These are phyloP conservation scores for Priocnemis perturbator DNA, from an alignment of 2,888 invertebrate species.

Conservation along the genomic window DNA sequence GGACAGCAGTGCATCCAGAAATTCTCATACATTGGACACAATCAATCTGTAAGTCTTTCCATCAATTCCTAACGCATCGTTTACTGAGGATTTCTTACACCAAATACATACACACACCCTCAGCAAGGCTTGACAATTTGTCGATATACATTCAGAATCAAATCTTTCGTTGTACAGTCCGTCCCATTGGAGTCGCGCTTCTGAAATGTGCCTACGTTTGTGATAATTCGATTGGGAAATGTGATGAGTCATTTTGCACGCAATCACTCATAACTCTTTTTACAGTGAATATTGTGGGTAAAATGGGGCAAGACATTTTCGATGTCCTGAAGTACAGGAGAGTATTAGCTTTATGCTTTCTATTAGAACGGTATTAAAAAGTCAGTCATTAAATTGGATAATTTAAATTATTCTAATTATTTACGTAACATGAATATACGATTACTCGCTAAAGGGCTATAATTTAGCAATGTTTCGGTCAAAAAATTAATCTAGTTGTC, in stretches of 20 bases:
- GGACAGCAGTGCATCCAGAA: slow-evolving; percentile 65
- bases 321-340: no score
- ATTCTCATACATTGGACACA: slow-evolving; percentile 69
- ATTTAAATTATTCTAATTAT: slow-evolving; percentile 42
- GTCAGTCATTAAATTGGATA: slow-evolving; percentile 43
- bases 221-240: no score
- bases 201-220: slow-evolving; percentile 2
- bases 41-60: slow-evolving; percentile 68
- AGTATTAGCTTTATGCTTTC: slow-evolving; percentile 26
- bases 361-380: slow-evolving; percentile 31
- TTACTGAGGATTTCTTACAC: no score
- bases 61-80: slow-evolving; percentile 14
- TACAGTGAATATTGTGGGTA: no score
- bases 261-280: no score
- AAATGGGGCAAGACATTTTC: no score
- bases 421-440: slow-evolving; percentile 37
- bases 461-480: slow-evolving; percentile 7
- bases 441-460: slow-evolving; percentile 26
- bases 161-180: not conserved
- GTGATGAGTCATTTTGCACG: no score
- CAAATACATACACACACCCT: no score
- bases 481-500: not conserved
- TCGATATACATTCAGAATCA: no score
- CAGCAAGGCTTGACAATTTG: no score
- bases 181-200: slow-evolving; percentile 3